Evolutionary conservation across 2,797 vertebrate species (phyloP), one percentile per base, ranked within the genome.

Genomic region (Antennarius maculatus): DNA sequence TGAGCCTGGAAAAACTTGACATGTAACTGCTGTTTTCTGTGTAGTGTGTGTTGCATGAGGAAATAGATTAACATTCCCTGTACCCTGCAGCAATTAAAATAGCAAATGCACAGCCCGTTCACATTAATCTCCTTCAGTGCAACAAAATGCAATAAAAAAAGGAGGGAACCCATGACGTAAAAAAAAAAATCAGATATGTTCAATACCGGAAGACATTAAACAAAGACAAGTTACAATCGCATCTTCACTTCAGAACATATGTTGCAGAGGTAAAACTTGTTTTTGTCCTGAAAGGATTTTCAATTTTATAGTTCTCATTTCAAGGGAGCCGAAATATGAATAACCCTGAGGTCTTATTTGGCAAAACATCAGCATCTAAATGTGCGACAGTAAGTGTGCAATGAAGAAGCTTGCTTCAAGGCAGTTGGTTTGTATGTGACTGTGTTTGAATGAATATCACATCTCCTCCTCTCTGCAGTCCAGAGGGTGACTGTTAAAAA

Each of bases 321-420:
- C 54, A 69, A 52, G 56, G 71, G 41, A 81, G 41, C 64, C 61
- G 14, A 71, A 77, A 75, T 77, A 51, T 50, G 62, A 72, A 74
- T 51, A 78, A 76, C 72, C 67, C 54, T 0, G 12, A 79, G 70
- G 63, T 51, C 39, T 46, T 42, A 58, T 79, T 69, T 79, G 68
- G 73, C 68, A 60, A 73, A 79, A 74, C 63, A 49, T 27, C 37
- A 41, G 23, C 18, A 77, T 62, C 47, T 16, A 16, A 60, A 66
- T 68, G 48, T 56, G 54, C 68, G 23, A 61, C 59, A 28, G 37
- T 16, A 57, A 60, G 41, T 18, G 23, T 46, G 41, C 48, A 57
- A 34, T 1, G 2, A 64, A 53, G 51, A 64, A 23, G 31, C 18
- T 29, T 47, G 42, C 2, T 0, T 17, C 8, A 15, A 56, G 17